Evolutionary conservation across 1,140 invertebrate genomes (phyloP).

Genomic region (Berghia stephanieae): DNA sequence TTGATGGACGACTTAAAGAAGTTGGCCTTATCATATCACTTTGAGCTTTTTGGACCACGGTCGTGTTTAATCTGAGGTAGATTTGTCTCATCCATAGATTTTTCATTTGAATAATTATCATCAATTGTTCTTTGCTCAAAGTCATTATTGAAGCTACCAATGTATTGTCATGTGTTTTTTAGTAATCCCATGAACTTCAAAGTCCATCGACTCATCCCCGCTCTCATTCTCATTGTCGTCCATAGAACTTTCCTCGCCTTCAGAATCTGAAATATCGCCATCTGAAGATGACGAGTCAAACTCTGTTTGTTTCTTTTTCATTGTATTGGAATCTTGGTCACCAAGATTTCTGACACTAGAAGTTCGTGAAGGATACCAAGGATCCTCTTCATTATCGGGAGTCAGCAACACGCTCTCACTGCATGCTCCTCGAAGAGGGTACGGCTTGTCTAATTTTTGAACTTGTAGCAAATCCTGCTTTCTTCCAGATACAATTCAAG

Average conservation of each 20-base stretch:
- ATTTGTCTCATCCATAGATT: neutral
- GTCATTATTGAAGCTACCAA: no score
- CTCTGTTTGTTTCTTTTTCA: neutral
- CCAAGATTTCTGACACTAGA: constrained; percentile 35
- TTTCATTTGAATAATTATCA: neutral
- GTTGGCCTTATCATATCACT: no score
- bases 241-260: neutral
- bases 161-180: no score
- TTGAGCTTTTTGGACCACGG: no score
- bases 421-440: constrained; percentile 45
- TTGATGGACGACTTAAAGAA: constrained; percentile 16
- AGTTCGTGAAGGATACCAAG: constrained; percentile 32
- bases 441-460: constrained; percentile 34
- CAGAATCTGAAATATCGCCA: neutral
- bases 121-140: no score
- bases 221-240: neutral
- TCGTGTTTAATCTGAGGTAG: no score
- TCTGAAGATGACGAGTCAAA: neutral
- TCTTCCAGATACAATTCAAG: constrained; percentile 57
- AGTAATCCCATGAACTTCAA: no score
- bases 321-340: constrained; percentile 30
- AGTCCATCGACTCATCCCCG: neutral
- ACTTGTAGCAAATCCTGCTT: constrained; percentile 53
- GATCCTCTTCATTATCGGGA: neutral
- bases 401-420: constrained; percentile 47